A percentile compares a stretch with the other conserved stretches of the same genome.
Evolutionary conservation across 2,797 vertebrate species (phyloP).

Genomic region (Catostomus latipinnis): DNA sequence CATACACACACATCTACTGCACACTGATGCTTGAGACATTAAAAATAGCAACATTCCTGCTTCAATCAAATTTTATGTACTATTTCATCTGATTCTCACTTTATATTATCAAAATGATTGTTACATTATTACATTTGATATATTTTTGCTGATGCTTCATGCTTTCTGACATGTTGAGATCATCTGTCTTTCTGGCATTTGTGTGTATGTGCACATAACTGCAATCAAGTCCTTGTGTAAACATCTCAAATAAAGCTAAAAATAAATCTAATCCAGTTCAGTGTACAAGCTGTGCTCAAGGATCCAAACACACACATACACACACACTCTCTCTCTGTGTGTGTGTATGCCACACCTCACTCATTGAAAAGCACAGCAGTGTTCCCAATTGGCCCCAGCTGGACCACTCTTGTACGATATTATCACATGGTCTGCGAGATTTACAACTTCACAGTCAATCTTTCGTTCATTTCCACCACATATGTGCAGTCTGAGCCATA

Average conservation of each 20-base stretch:
- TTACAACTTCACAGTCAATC: slow-evolving; percentile 12
- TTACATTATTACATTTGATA: background rate
- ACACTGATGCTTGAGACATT: slow-evolving; percentile 65
- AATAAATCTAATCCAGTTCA: background rate
- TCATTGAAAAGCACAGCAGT: slow-evolving; percentile 24
- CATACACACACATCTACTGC: slow-evolving; percentile 26
- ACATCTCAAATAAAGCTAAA: background rate
- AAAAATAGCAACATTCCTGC: background rate
- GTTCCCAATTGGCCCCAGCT: background rate
- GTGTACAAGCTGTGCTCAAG: background rate
- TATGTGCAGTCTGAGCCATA: slow-evolving; percentile 7
- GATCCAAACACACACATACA: background rate
- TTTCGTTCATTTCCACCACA: slow-evolving; percentile 5
- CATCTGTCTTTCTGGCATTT: slow-evolving; percentile 23
- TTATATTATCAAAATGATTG: background rate
- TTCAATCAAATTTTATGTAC: background rate
- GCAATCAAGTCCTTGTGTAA: background rate
- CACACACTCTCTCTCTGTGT: too few species aligned
- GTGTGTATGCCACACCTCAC: slow-evolving; percentile 36
- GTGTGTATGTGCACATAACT: background rate
- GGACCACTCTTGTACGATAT: background rate
- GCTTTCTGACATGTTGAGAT: slow-evolving; percentile 22
- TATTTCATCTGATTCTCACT: background rate
- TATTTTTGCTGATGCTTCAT: background rate
- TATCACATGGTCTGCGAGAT: slow-evolving; percentile 19